Percentiles rank a stretch among this genome's conserved stretches.
These are phyloP conservation scores for Tiliqua scincoides DNA, from an alignment of 2,113 vertebrate genomes.

Conservation along the genomic window DNA sequence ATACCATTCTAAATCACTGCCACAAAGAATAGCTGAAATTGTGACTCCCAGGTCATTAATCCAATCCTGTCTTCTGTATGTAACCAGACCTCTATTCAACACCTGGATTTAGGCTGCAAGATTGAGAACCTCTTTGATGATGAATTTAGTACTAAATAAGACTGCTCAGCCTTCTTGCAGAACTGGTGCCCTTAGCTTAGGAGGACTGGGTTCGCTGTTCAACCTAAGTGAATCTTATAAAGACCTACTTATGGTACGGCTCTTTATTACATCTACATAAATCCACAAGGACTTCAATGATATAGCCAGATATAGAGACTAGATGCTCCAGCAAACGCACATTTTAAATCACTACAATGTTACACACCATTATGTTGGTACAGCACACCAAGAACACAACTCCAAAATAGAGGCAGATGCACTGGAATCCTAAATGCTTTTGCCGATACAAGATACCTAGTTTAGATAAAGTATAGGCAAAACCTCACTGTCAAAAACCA, in stretches of 20 bases:
- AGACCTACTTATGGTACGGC: not conserved
- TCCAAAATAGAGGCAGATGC: not conserved
- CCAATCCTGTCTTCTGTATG: not conserved
- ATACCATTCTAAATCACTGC: not conserved
- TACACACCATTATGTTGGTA: not conserved
- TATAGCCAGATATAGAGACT: not conserved
- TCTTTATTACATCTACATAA: not conserved
- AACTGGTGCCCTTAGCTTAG: not conserved
- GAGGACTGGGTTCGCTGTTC: not conserved
- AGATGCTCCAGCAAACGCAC: not conserved
- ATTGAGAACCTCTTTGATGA: not conserved
- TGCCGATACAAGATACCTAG: not conserved
- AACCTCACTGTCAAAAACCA: not conserved
- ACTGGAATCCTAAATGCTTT: not conserved
- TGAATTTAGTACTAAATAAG: not conserved
- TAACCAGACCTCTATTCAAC: not conserved
- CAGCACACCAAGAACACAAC: too few species aligned
- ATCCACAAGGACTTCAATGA: not conserved
- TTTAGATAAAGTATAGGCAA: not conserved
- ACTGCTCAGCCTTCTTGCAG: not conserved
- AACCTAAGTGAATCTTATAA: not conserved
- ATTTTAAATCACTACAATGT: not conserved
- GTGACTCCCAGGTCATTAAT: conserved; percentile 61
- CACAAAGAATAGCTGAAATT: conserved; percentile 53
- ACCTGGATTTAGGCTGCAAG: not conserved